Evolutionary conservation across 1,140 invertebrate species (phyloP).

Genomic region (Camponotus pennsylvanicus): DNA sequence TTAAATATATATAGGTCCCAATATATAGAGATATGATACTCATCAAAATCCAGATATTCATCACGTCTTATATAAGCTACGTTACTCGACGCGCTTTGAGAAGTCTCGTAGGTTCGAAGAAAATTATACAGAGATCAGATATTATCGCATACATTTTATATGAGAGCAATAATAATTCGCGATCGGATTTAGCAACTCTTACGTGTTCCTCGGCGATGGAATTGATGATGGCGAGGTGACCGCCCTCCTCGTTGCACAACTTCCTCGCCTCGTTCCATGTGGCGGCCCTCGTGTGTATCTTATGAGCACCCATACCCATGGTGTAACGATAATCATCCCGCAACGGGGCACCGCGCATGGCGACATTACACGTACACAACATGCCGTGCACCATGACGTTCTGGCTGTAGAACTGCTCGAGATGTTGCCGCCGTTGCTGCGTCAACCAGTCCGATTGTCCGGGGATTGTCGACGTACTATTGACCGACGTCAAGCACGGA

Average conservation of each 20-base stretch:
- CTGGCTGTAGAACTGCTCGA: not conserved
- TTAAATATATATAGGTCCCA: not conserved
- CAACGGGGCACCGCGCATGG: conserved; percentile 59
- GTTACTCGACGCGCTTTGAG: not conserved
- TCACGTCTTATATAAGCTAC: not conserved
- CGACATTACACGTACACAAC: conserved; percentile 79
- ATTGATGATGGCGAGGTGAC: conserved; percentile 83
- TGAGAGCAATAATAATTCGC: not conserved
- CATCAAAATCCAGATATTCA: not conserved
- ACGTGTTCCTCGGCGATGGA: conserved; percentile 79
- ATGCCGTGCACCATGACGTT: conserved; percentile 76
- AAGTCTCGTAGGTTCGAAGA: not conserved
- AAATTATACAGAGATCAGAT: not conserved
- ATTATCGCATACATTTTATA: too few relatives aligned
- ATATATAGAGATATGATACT: not conserved
- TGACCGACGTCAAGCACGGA: conserved; percentile 13
- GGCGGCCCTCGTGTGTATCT: conserved; percentile 80
- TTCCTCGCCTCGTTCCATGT: conserved; percentile 82
- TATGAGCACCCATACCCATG: conserved; percentile 79
- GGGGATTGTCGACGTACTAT: conserved; percentile 21
- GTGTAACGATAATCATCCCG: conserved; percentile 81
- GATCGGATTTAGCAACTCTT: conserved; percentile 7
- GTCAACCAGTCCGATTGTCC: conserved; percentile 11
- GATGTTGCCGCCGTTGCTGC: conserved; percentile 6
- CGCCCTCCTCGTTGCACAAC: conserved; percentile 82